Conservation (phyloP, 2,113 vertebrate genomes). For the Onychorhynchus coronatus region DNA sequence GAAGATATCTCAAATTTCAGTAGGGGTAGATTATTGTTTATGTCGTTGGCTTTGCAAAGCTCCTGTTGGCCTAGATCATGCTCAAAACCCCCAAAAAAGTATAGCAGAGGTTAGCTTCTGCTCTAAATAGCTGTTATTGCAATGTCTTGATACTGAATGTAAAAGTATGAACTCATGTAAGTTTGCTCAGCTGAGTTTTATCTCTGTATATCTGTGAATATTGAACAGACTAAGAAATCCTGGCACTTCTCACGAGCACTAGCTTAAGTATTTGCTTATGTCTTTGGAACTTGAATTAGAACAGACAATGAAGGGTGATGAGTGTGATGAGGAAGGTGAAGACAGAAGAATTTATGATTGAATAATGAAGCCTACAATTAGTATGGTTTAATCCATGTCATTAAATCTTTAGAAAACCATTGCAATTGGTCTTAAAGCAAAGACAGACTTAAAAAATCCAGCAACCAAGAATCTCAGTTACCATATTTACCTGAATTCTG, state of each 20-base stretch:
- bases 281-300: neutral
- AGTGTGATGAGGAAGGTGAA: neutral
- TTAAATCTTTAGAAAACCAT: neutral
- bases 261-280: neutral
- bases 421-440: neutral
- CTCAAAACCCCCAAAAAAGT: neutral
- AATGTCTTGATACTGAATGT: neutral
- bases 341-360: neutral
- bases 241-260: neutral
- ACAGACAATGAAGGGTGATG: neutral
- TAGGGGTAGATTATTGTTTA: neutral
- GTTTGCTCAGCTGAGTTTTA: neutral
- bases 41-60: neutral
- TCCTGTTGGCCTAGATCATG: neutral
- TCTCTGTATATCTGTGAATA: neutral
- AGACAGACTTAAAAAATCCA: neutral
- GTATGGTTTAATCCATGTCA: neutral
- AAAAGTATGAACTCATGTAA: fast-evolving
- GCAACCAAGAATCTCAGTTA: neutral
- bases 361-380: neutral
- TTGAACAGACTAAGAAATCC: neutral
- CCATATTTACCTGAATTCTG: conserved; percentile 88
- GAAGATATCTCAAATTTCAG: neutral
- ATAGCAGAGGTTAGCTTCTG: neutral
- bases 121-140: neutral